Conservation (phyloP, 2,797 vertebrate species). For the Chiroxiphia lanceolata region DNA sequence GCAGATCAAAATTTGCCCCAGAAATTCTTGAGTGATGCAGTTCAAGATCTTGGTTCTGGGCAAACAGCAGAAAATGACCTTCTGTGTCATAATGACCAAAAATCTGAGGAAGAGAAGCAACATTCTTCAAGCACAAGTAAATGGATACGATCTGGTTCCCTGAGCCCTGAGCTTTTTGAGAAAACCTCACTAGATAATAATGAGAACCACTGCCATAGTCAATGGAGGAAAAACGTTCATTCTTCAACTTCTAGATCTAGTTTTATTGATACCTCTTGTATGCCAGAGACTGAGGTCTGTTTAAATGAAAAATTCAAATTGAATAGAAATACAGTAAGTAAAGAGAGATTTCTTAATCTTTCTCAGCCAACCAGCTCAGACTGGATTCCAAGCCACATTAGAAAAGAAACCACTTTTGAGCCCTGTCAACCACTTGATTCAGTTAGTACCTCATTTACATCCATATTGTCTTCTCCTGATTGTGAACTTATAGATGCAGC, state of each 20-base stretch:
- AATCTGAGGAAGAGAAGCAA: conserved; percentile 72
- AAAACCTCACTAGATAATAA: conserved; percentile 75
- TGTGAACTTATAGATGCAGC: conserved; percentile 84
- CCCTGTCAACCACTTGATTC: conserved; percentile 81
- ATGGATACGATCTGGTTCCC: conserved; percentile 71
- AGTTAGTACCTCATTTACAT: conserved; percentile 83
- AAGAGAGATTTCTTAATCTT: conserved; percentile 84
- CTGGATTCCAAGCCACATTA: conserved; percentile 84
- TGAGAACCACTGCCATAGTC: conserved; percentile 72
- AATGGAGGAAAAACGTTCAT: conserved; percentile 75
- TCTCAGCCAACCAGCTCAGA: conserved; percentile 81
- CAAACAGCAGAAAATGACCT: conserved; percentile 74
- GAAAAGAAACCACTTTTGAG: conserved; percentile 79
- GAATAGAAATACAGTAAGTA: conserved; percentile 75
- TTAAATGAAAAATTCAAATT: conserved; percentile 75
- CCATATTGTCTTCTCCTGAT: conserved; percentile 78
- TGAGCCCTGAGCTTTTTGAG: conserved; percentile 89
- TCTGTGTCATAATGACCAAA: conserved; percentile 72
- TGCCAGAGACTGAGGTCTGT: conserved; percentile 63
- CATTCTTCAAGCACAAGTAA: conserved; percentile 70
- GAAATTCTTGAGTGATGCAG: conserved; percentile 93
- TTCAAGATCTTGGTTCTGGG: conserved; percentile 84
- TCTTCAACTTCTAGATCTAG: conserved; percentile 73
- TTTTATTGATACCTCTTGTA: conserved; percentile 78
- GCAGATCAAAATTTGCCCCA: conserved; percentile 94